Conservation (phyloP, 2,113 vertebrate genomes). For the Pseudonaja textilis region DNA sequence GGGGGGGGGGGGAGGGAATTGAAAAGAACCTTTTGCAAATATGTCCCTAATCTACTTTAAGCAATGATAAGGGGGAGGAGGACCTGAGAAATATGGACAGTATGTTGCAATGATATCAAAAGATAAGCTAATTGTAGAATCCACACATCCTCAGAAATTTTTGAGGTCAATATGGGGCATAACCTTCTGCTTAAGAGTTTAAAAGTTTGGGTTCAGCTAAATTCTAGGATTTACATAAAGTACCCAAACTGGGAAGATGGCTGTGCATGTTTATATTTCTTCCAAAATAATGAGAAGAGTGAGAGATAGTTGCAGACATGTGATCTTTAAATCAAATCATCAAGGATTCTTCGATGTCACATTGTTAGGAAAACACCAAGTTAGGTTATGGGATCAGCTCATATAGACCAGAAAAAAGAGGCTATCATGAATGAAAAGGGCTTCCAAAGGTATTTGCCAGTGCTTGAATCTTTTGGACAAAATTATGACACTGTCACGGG, state of each 20-base stretch:
- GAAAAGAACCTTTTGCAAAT: conserved; percentile 69
- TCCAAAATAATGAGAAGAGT: background rate
- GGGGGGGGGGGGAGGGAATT: background rate
- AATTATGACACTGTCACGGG: background rate
- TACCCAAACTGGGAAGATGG: background rate
- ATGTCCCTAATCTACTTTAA: conserved; percentile 53
- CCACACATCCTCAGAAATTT: background rate
- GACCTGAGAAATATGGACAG: conserved; percentile 15
- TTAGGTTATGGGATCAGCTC: background rate
- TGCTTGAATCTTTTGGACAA: background rate
- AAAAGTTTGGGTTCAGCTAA: background rate
- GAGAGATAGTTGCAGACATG: background rate
- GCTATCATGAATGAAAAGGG: background rate
- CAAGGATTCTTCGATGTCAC: background rate
- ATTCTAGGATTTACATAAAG: background rate
- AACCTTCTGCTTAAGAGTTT: background rate
- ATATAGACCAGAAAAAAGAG: background rate
- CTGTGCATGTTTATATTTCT: background rate
- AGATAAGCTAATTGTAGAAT: background rate
- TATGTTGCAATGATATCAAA: background rate
- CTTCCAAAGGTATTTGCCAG: background rate
- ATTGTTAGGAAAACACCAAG: background rate
- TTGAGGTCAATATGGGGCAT: background rate
- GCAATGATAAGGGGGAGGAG: conserved; percentile 21
- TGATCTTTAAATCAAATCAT: background rate